Percentiles rank a stretch among this genome's conserved stretches.
phyloP scores from a whole-genome alignment of 2,888 invertebrate genomes.

The Cotesia congregata region DNA sequence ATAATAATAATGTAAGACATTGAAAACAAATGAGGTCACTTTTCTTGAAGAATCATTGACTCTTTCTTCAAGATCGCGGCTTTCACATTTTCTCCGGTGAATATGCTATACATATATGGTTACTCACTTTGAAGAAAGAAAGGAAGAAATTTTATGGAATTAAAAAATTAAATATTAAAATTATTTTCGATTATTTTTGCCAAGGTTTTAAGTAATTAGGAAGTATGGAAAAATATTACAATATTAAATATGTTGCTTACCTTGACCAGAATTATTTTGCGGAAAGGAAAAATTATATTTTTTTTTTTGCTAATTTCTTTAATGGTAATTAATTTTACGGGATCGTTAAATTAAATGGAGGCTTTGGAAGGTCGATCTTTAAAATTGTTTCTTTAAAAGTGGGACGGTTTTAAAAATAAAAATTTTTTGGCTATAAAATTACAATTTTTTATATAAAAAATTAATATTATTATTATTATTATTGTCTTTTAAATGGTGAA shows the following conservation, averaged over 20 bases:
- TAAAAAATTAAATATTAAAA: slow-evolving; percentile 10
- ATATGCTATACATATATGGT: background rate
- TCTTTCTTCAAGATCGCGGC: slow-evolving; percentile 49
- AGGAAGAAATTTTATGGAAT: background rate
- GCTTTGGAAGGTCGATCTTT: too few relatives aligned
- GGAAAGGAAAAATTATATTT: background rate
- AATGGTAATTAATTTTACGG: background rate
- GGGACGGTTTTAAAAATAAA: too few relatives aligned
- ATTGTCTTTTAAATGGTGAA: too few relatives aligned
- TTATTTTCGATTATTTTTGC: background rate
- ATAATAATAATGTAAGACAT: slow-evolving; percentile 19
- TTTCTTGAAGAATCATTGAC: slow-evolving; percentile 55
- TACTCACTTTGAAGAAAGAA: background rate
- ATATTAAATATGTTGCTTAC: background rate
- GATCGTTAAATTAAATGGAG: too few relatives aligned
- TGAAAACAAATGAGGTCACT: slow-evolving; percentile 60
- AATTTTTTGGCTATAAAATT: too few relatives aligned
- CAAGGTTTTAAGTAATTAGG: background rate
- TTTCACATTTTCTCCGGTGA: slow-evolving; percentile 66
- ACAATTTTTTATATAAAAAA: too few relatives aligned
- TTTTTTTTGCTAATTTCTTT: background rate
- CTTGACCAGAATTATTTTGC: slow-evolving; percentile 33
- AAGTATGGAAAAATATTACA: background rate
- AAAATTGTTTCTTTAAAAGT: too few relatives aligned
- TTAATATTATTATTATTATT: too few relatives aligned